Conservation (phyloP, 2,797 vertebrate species). For the Parambassis ranga region DNA sequence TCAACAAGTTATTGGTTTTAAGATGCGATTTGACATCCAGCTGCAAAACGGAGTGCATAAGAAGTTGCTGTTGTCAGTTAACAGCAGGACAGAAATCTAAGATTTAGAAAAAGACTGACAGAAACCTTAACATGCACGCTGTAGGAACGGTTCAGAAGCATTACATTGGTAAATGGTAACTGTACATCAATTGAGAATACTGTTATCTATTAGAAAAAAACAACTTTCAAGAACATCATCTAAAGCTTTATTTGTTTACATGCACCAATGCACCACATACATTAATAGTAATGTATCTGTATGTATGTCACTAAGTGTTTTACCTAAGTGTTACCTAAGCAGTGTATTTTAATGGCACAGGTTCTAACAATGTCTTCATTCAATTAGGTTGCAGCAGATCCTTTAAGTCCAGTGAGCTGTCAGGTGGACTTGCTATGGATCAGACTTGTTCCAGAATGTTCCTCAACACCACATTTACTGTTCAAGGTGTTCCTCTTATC, state of each 20-base stretch:
- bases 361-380: no score
- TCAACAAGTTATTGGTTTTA: conserved; percentile 12
- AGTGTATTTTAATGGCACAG: no score
- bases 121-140: background rate
- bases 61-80: background rate
- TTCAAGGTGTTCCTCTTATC: background rate
- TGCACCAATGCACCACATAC: no score
- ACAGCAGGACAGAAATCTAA: background rate
- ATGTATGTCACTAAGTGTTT: no score
- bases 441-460: background rate
- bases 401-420: background rate
- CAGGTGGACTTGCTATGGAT: background rate
- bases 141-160: background rate
- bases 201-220: no score
- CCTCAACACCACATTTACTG: background rate
- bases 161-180: background rate
- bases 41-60: background rate
- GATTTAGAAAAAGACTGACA: background rate
- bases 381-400: background rate
- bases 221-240: no score
- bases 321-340: no score
- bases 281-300: no score
- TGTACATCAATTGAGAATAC: background rate
- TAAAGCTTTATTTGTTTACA: no score
- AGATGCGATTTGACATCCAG: conserved; percentile 10